These are phyloP conservation scores for Napeogenes inachia DNA, from an alignment of 2,888 invertebrate genomes.

Conservation along the genomic window DNA sequence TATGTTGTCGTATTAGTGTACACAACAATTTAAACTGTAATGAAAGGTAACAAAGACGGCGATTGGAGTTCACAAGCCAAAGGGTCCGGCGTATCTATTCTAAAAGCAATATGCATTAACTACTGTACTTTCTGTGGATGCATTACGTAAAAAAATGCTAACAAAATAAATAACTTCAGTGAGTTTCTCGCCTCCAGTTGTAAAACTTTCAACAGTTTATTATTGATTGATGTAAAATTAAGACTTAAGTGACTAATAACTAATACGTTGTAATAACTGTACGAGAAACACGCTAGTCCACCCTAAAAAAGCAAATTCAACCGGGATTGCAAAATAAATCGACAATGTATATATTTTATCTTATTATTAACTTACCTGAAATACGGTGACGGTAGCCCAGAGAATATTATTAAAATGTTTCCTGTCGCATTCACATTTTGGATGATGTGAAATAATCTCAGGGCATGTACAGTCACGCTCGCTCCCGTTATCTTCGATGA, in stretches of 20 bases:
- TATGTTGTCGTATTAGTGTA: slow-evolving; percentile 64
- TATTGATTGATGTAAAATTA: slow-evolving; percentile 4
- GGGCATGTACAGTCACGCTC: slow-evolving; percentile 95
- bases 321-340: slow-evolving; percentile 72
- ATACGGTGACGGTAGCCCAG: slow-evolving; percentile 98
- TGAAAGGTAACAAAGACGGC: slow-evolving; percentile 70
- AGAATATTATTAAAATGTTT: slow-evolving; percentile 99
- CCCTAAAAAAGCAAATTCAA: slow-evolving; percentile 56
- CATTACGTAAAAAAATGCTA: slow-evolving; percentile 41
- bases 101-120: slow-evolving; percentile 71
- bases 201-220: slow-evolving; percentile 11
- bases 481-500: slow-evolving; percentile 88
- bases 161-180: slow-evolving; percentile 41
- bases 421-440: slow-evolving; percentile 96
- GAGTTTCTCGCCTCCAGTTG: slow-evolving; percentile 56
- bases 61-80: slow-evolving; percentile 72
- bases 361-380: slow-evolving; percentile 88
- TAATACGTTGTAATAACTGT: slow-evolving; percentile 16
- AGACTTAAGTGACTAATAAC: not conserved
- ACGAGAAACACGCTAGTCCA: slow-evolving; percentile 67
- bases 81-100: slow-evolving; percentile 59
- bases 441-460: slow-evolving; percentile 92
- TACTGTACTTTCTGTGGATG: slow-evolving; percentile 64
- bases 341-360: slow-evolving; percentile 61
- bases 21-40: slow-evolving; percentile 57